Conservation (phyloP, 2,888 invertebrate genomes). For the Tetheella fluctuosa region DNA sequence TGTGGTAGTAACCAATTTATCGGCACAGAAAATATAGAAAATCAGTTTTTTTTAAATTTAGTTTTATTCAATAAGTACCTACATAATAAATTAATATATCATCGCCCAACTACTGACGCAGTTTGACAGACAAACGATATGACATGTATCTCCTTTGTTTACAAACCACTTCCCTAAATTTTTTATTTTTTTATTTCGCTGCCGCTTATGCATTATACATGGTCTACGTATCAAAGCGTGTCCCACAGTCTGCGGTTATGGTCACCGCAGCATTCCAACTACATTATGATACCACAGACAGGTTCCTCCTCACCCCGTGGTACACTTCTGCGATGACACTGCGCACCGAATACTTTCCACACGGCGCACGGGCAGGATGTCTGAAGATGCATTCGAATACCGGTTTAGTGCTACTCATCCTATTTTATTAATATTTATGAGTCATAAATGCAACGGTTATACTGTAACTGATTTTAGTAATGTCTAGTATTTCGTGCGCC, state of each 20-base stretch:
- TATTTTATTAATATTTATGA: neutral
- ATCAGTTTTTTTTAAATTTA: too few relatives aligned
- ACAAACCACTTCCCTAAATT: too few relatives aligned
- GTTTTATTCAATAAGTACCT: too few relatives aligned
- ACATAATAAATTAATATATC: too few relatives aligned
- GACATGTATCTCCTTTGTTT: too few relatives aligned
- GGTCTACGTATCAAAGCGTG: slow-evolving; percentile 18
- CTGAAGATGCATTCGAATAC: neutral
- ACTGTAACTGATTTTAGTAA: neutral
- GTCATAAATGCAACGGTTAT: neutral
- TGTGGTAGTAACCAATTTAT: too few relatives aligned
- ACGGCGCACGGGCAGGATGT: neutral
- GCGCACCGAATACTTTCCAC: slow-evolving; percentile 4
- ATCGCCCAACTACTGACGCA: too few relatives aligned
- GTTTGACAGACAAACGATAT: too few relatives aligned
- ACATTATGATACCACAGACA: slow-evolving; percentile 33
- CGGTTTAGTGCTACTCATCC: neutral
- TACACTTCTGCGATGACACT: slow-evolving; percentile 27
- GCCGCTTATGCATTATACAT: slow-evolving; percentile 4
- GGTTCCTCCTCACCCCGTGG: slow-evolving; percentile 38
- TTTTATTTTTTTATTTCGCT: too few relatives aligned
- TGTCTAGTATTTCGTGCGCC: too few relatives aligned
- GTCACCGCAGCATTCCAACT: slow-evolving; percentile 37
- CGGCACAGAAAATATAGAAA: too few relatives aligned
- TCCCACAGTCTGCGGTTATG: slow-evolving; percentile 25